Evolutionary conservation across 35 echinoderm and acorn worm species (phyloP), one percentile per base, ranked within the genome.

Genomic region (Chiridota heheva): DNA sequence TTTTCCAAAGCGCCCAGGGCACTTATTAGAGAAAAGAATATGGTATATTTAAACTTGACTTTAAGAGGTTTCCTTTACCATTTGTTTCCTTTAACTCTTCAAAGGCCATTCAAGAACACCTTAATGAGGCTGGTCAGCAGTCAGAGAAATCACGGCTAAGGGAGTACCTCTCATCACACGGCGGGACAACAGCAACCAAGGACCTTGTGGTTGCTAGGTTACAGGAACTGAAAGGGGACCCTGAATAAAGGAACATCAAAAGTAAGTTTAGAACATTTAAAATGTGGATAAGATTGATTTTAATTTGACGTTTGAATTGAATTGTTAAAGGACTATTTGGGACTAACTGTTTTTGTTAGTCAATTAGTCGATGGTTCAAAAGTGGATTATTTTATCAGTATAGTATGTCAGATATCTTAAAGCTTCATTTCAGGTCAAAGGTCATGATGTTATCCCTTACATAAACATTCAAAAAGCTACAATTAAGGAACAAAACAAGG

Each of bases 131-230:
- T 7, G 77, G 79, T 58, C 73, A 91, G 28, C 51, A 81, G 36
- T 67, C 83, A 0, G 83, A 85, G 31, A 90, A 86, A 36, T 46
- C 92, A 10, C 73, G 83, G 10, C 87, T 96, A 28, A 61, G 92
- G 5, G 87, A 96, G 1, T 96, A 77, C 83, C 56, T 96, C 20
- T 42, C 58, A 16, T 53, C 63, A 2, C 82, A 86, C 66, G 92
- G 92, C 35, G 92, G 92, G 12, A 69, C 58, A 22, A 84, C 76
- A 10, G 58, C 67, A 37, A 73, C 82, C 29, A 47, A 48, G 2
- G 87, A 96, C 64, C 82, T 90, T 90, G 88, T 96, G 4, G 76
- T 78, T 10, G 83, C 77, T 1, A 81, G 92, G 53, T 46, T 96
- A 1, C 63, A 80, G 7, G 92, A 96, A 61, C 58, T 96, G 28